Base-by-base conservation (phyloP, 2,113 vertebrate genomes). In the Colaptes auratus region DNA sequence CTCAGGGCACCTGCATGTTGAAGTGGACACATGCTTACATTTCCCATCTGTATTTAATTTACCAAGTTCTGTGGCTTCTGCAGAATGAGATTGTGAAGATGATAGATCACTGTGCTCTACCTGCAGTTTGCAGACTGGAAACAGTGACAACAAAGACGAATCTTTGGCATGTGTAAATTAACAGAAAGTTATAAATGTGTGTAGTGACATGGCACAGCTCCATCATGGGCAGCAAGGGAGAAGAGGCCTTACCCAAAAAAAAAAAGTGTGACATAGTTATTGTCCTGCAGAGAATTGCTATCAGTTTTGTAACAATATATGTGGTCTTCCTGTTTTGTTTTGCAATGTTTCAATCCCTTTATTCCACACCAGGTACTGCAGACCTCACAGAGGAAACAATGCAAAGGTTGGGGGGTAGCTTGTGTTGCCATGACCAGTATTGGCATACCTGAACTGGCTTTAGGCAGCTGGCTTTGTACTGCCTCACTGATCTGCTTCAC, bases 211-310 rank as follows among this genome's bases (percentile, higher is more conserved):
- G 77, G 30, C 24, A 59, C 33, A 71, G 4, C 21, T 69, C 20
- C 15, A 0, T 36, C 27, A 7, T 4, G 4, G 21, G 3, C 44
- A 35, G 20, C 4, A 8, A 24, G 12, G 13, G 13, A 88, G 31
- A 77, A 77, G 18, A 50, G 27, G 4, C 27, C 63, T 93, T 44
- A 70, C 24, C 12, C 8, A n/a, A 33, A 59, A 81, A 42, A 85
- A 35, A 75, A n/a, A 6, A 72, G 28, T 14, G 12, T 3, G 9
- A 9, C 13, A 15, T 19, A 52, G 3, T 67, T 70, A 20, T 18
- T 59, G 58, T 20, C 58, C n/a, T 59, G 58, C 13, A 59, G 16
- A n/a, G 18, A 59, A n/a, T 59, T 59, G 27, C 39, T 72, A 88
- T 88, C 8, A 4, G 1, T 53, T 81, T 55, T 27, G 10, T 59